A percentile compares a stretch with the other conserved stretches of the same genome.
Conservation (phyloP, 1,140 invertebrate species). For the Drosophila willistoni region DNA sequence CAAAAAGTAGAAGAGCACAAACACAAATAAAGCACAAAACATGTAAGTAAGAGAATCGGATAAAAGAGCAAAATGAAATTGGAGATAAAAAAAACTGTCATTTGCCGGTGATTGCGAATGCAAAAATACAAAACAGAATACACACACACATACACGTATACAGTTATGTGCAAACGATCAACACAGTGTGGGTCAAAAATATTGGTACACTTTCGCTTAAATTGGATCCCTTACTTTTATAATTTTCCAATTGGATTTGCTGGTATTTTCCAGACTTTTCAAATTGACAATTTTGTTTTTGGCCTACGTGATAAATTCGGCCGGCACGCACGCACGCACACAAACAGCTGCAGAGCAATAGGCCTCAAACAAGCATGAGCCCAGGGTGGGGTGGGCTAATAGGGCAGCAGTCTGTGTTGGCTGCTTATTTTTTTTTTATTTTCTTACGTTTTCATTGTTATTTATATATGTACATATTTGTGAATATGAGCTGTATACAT, state of each 20-base stretch:
- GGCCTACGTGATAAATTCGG: constrained; percentile 70
- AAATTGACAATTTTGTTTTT: constrained; percentile 31
- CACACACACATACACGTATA: constrained; percentile 16
- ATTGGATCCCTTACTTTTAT: background rate
- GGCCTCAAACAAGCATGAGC: constrained; percentile 6
- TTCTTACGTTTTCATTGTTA: constrained; percentile 19
- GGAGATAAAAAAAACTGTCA: constrained; percentile 38
- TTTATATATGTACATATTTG: background rate
- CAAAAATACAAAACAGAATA: constrained; percentile 52
- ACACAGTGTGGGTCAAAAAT: background rate
- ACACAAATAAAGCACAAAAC: constrained; percentile 51
- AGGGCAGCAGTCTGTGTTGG: constrained; percentile 28
- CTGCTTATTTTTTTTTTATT: constrained; percentile 56
- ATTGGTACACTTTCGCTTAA: background rate
- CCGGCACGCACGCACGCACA: constrained; percentile 69
- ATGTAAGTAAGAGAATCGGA: constrained; percentile 39
- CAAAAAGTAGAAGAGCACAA: constrained; percentile 43
- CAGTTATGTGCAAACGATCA: background rate
- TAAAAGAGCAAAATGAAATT: constrained; percentile 16
- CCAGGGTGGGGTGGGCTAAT: background rate
- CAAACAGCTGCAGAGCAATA: constrained; percentile 34
- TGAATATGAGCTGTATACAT: background rate
- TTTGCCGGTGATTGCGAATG: constrained; percentile 61
- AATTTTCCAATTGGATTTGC: constrained; percentile 34
- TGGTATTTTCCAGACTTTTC: background rate